phyloP scores from a whole-genome alignment of 2,797 vertebrate genomes.

The Botia kubotai region DNA sequence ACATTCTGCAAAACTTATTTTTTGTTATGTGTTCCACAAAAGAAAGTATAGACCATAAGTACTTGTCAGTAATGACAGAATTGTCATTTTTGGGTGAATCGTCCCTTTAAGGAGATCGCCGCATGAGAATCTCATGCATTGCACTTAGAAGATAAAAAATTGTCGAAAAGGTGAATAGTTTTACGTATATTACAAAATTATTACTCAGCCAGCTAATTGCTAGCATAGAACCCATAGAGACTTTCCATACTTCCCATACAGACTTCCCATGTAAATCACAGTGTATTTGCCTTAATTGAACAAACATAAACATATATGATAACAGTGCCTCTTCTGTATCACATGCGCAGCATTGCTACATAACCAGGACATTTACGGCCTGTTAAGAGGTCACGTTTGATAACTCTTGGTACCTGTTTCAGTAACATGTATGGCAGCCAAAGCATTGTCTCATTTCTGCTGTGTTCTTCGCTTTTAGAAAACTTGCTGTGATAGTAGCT shows the following conservation, averaged over 20 bases:
- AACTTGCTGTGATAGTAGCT: conserved; percentile 35
- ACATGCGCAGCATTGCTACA: conserved; percentile 2
- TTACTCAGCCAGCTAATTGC: neutral
- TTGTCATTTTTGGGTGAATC: neutral
- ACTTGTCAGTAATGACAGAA: neutral
- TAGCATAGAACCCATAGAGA: neutral
- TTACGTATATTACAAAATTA: neutral
- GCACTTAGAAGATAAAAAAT: neutral
- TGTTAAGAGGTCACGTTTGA: neutral
- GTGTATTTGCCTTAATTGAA: conserved; percentile 58
- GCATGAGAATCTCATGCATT: neutral
- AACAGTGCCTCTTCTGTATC: conserved; percentile 53
- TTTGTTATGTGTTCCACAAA: too few species aligned
- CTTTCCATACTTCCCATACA: neutral
- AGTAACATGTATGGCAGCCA: conserved; percentile 34
- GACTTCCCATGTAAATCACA: neutral
- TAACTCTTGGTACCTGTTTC: neutral
- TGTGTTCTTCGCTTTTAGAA: conserved; percentile 20
- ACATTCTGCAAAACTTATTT: too few species aligned
- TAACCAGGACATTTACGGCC: neutral
- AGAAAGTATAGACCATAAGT: neutral
- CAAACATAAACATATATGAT: conserved; percentile 33
- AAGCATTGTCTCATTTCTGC: conserved; percentile 34
- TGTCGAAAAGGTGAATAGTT: neutral
- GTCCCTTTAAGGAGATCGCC: conserved; percentile 9